A percentile compares a stretch with the other conserved stretches of the same genome.
Conservation (phyloP, 2,113 vertebrate genomes). For the Hucho hucho region DNA sequence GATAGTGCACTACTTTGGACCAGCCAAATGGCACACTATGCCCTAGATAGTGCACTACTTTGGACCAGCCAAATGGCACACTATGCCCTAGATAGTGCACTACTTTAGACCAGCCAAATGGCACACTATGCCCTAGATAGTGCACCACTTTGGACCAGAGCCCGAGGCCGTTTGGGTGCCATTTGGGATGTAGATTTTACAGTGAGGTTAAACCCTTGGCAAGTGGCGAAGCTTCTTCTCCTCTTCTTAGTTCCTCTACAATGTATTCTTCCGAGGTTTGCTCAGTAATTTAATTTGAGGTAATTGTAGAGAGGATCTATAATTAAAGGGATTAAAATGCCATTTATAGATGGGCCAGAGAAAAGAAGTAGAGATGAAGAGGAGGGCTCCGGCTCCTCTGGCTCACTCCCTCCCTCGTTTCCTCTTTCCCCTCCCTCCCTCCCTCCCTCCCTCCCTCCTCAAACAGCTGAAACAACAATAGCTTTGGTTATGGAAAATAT, state of each 20-base stretch:
- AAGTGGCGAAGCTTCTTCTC: conserved; percentile 64
- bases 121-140: too few relatives aligned
- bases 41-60: too few relatives aligned
- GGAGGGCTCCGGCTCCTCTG: conserved; percentile 20
- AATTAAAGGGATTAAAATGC: conserved; percentile 79
- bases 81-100: too few relatives aligned
- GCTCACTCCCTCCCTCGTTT: conserved; percentile 40
- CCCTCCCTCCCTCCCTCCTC: neutral
- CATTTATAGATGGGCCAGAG: conserved; percentile 73
- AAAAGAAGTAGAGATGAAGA: conserved; percentile 54
- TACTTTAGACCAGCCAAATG: too few relatives aligned
- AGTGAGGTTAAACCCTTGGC: conserved; percentile 70
- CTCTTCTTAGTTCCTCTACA: conserved; percentile 59
- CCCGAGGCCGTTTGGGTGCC: too few relatives aligned
- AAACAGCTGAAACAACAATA: too few relatives aligned
- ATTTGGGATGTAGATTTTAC: too few relatives aligned
- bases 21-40: too few relatives aligned
- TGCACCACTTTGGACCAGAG: too few relatives aligned
- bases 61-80: too few relatives aligned
- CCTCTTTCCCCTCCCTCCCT: neutral
- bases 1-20: too few relatives aligned
- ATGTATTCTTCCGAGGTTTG: conserved; percentile 79
- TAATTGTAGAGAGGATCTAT: conserved; percentile 76
- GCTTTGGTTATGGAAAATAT: too few relatives aligned
- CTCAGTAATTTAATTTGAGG: conserved; percentile 80